A percentile compares a stretch with the other conserved stretches of the same genome.
phyloP scores from a whole-genome alignment of 2,888 invertebrate species.

The Sphecodes monilicornis region DNA sequence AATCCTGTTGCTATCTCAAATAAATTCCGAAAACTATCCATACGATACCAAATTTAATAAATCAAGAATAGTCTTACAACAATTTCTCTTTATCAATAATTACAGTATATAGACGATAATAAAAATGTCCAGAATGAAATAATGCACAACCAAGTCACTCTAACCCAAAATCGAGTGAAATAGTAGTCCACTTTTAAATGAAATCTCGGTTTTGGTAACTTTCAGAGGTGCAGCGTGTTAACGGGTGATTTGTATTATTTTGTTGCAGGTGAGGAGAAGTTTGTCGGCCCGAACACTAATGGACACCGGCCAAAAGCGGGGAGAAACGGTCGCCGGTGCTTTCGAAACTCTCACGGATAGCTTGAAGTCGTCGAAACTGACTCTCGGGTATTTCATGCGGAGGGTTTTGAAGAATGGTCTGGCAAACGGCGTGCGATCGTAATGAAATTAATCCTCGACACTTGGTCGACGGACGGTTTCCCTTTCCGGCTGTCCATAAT shows the following conservation, averaged over 20 bases:
- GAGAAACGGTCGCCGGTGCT: conserved; percentile 48
- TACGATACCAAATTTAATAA: no score
- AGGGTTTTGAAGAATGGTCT: conserved; percentile 33
- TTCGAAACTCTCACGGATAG: conserved; percentile 63
- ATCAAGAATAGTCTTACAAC: no score
- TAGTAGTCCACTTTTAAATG: background rate
- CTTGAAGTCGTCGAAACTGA: conserved; percentile 1
- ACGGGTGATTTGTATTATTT: background rate
- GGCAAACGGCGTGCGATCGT: background rate
- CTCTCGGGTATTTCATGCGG: background rate
- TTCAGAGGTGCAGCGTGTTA: background rate
- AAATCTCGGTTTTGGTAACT: background rate
- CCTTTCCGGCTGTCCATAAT: background rate
- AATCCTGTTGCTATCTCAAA: no score
- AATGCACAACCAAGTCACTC: background rate
- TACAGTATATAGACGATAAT: no score
- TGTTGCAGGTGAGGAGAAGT: conserved; percentile 5
- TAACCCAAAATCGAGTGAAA: background rate
- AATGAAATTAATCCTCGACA: background rate
- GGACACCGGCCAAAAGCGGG: conserved; percentile 48
- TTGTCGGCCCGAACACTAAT: conserved; percentile 25
- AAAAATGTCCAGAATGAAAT: background rate
- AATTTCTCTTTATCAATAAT: no score
- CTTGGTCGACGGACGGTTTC: background rate
- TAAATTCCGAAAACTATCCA: no score